Evolutionary conservation across 2,113 vertebrate species (phyloP), one percentile per base, ranked within the genome.

Genomic region (Pluvianellus socialis): DNA sequence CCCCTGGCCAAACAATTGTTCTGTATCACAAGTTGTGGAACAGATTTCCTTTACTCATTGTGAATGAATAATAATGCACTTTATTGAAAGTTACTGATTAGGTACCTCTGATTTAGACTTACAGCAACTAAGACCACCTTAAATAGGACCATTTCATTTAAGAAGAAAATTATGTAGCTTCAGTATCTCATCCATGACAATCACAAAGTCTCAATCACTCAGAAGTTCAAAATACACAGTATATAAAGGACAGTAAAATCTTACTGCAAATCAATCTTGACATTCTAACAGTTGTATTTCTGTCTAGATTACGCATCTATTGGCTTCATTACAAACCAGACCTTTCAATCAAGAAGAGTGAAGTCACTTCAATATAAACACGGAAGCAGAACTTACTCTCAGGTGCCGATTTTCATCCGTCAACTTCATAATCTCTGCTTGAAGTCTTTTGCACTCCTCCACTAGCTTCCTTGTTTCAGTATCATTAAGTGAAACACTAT

Each of bases 361-460:
- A 86, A 92, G 45, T 11, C 42, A 52, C 53, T 85, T 58, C 62
- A 58, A 14, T 22, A 53, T 12, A 80, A 92, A 68, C 7, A 4
- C 2, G 6, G 10, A 45, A 12, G 7, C n/a, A 88, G 50, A 93
- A 98, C 98, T 98, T 97, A 99, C 99, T 98, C 98, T 99, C 98
- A 99, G 98, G 96, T 99, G 99, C 93, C 98, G 98, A 97, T 99
- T 99, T 97, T 99, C 99, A 38, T 99, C 99, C 12, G 97, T 97
- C 82, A 99, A 96, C 97, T 99, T 99, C 98, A 98, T 97, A 71
- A 99, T 95, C 94, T 99, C 99, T 38, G 97, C 49, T 93, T 99
- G 99, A 98, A 99, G 98, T 97, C 99, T 98, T 98, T 99, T 99
- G 98, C 99, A 99, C 81, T 99, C 99, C 83, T 99, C 99, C 98